phyloP scores from a whole-genome alignment of 2,797 vertebrate species.

The Tokudaia muenninki region DNA sequence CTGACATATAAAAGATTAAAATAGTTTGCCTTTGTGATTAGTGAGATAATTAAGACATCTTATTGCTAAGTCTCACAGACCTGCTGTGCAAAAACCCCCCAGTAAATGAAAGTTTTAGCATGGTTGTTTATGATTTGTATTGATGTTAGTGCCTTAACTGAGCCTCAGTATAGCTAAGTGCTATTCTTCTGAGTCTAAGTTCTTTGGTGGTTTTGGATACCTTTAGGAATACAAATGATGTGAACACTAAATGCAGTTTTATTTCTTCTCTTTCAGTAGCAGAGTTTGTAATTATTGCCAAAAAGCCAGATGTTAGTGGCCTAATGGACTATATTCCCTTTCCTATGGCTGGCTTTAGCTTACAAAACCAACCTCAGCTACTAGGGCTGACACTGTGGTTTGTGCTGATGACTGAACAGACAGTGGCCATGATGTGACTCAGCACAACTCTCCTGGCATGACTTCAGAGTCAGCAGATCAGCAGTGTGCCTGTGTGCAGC shows the following conservation, averaged over 20 bases:
- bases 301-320: constrained; percentile 50
- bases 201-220: not conserved
- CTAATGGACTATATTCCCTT: not conserved
- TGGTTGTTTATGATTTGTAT: not conserved
- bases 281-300: not conserved
- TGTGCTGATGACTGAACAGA: constrained; percentile 59
- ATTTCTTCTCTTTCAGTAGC: not conserved
- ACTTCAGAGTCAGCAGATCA: constrained; percentile 23
- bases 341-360: not conserved
- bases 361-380: constrained; percentile 14
- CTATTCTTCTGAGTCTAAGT: not conserved
- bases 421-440: constrained; percentile 57
- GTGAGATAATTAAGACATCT: not conserved
- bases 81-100: not conserved
- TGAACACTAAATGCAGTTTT: not conserved
- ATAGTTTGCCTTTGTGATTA: not conserved
- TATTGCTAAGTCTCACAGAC: not conserved
- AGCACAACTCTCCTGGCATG: not conserved
- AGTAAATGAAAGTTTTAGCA: not conserved
- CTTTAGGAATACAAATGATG: not conserved
- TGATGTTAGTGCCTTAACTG: not conserved
- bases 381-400: not conserved
- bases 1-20: not conserved
- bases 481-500: not conserved
- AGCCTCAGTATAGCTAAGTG: not conserved